Evolutionary conservation across 2,888 invertebrate species (phyloP), one percentile per base, ranked within the genome.

Genomic region (Gari tellinella): DNA sequence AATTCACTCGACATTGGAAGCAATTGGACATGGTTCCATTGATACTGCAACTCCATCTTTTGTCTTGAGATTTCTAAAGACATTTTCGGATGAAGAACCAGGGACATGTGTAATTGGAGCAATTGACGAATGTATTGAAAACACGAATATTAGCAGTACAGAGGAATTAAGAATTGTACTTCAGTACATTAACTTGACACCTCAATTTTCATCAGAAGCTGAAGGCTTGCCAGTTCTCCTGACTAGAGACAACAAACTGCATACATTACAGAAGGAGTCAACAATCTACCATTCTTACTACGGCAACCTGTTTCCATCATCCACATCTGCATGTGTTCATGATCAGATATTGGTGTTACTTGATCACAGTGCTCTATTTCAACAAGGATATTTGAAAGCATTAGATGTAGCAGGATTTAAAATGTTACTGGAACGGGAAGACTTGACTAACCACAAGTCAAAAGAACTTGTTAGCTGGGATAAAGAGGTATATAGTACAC

Each of bases 21-120:
- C 4, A 14, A 8, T 12, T 19, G 37, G 37, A 46, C 14, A 12
- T 17, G 14, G 45, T 1, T 45, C 2, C 26, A 31, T 31, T n/a
- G 43, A 21, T 17, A 45, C 45, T 12, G 26, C 45, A 19, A 26
- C 17, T 26, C 57, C 57, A 43, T 25, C 43, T 31, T 43, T 25
- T 25, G 46, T 57, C 43, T 17, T 57, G 12, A n/a, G 12, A n/a
- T 57, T 57, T 45, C n/a, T 57, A 14, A n/a, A 43, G 45, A 57
- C 57, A 57, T 45, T 15, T 31, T 8, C 15, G 15, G 5, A 26
- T 45, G 41, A 45, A n/a, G 57, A 19, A n/a, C 4, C 43, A 17
- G 57, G 57, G 1, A 43, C 45, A 26, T 57, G 57, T 19, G 8
- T n/a, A 4, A 45, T 57, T 26, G 17, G 45, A 10, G 10, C 5